Evolutionary conservation across 2,888 invertebrate species (phyloP).

Genomic region (Piscicola geometra): DNA sequence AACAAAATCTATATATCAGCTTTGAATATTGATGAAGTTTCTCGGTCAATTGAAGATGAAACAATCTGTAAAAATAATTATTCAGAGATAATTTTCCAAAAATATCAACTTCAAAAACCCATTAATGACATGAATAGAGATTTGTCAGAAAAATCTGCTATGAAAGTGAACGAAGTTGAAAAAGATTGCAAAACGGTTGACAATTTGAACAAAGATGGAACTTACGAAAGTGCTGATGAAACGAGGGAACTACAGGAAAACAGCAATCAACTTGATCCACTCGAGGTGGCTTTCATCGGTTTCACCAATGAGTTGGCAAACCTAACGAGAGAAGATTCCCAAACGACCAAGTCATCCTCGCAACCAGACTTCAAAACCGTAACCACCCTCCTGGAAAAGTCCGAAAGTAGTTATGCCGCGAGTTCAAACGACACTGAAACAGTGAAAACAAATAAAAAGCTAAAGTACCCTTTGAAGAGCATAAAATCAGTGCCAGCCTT

Average conservation of each 20-base stretch:
- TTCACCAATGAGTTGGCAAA: conserved; percentile 26
- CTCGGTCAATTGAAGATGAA: background rate
- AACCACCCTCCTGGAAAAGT: background rate
- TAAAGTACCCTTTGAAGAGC: conserved; percentile 30
- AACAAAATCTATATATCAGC: background rate
- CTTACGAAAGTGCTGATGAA: too few species aligned
- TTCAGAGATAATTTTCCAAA: background rate
- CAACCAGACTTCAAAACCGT: background rate
- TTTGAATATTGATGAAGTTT: background rate
- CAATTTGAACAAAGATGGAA: too few species aligned
- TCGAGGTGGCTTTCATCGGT: conserved; percentile 30
- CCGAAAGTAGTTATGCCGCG: background rate
- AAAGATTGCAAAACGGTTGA: too few species aligned
- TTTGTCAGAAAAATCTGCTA: too few species aligned
- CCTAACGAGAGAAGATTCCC: conserved; percentile 21
- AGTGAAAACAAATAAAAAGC: background rate
- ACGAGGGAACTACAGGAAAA: background rate
- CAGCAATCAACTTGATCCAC: background rate
- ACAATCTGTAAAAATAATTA: background rate
- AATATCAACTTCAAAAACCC: conserved; percentile 1
- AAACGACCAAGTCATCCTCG: background rate
- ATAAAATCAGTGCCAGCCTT: conserved; percentile 32
- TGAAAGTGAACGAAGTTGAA: too few species aligned
- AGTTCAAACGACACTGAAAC: background rate
- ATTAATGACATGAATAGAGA: too few species aligned